Evolutionary conservation across 2,113 vertebrate species (phyloP).

Genomic region (Anolis sagrei): DNA sequence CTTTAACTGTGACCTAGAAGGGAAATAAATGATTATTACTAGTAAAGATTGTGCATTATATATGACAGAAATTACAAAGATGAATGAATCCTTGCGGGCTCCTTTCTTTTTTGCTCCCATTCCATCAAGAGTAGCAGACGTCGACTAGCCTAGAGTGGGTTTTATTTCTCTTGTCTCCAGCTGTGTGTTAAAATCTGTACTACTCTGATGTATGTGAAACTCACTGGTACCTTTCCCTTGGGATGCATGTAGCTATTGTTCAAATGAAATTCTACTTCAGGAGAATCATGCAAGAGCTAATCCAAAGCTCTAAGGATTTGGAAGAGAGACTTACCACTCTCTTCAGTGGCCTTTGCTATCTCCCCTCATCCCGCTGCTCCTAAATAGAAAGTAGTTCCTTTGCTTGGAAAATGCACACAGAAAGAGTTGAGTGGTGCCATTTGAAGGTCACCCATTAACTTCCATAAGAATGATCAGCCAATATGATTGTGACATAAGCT

Average conservation of each 20-base stretch:
- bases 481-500: background rate
- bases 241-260: slow-evolving; percentile 1
- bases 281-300: slow-evolving; percentile 26
- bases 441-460: slow-evolving; percentile 6
- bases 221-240: slow-evolving; percentile 32
- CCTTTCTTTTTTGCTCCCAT: slow-evolving; percentile 1
- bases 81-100: slow-evolving; percentile 38
- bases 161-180: background rate
- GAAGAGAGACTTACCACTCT: background rate
- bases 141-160: background rate
- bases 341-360: background rate
- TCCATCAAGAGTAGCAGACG: background rate
- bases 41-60: slow-evolving; percentile 1
- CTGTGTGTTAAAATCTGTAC: slow-evolving; percentile 29
- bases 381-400: background rate
- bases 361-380: background rate
- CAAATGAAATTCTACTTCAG: slow-evolving; percentile 32
- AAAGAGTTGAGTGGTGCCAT: slow-evolving; percentile 34
- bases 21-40: slow-evolving; percentile 21
- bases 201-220: slow-evolving; percentile 10
- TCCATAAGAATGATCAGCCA: slow-evolving; percentile 5
- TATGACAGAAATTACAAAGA: slow-evolving; percentile 35
- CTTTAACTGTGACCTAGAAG: slow-evolving; percentile 36
- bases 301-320: background rate
- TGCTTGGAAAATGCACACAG: background rate